phyloP scores from a whole-genome alignment of 1,140 invertebrate species.

The Pseudobourletiella spinata region DNA sequence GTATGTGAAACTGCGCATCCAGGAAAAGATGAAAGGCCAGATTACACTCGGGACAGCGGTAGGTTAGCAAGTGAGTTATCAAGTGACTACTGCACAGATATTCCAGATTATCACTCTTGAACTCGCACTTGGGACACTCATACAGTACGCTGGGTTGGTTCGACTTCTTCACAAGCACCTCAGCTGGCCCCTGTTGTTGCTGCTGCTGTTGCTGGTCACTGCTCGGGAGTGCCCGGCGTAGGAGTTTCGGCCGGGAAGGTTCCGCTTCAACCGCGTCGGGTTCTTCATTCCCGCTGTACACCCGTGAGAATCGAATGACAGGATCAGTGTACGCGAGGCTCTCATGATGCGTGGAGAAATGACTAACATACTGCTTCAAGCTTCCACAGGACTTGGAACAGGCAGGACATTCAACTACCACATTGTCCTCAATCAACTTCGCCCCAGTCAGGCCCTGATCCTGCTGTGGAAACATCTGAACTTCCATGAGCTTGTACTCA shows the following conservation, averaged over 20 bases:
- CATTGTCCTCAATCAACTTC: conserved; percentile 14
- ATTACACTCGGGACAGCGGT: conserved; percentile 12
- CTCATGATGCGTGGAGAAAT: background rate
- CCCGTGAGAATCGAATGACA: background rate
- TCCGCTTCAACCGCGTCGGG: background rate
- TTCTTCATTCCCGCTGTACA: background rate
- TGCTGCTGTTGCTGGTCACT: background rate
- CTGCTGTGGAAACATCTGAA: background rate
- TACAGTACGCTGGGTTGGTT: background rate
- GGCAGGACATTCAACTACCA: background rate
- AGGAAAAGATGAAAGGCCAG: conserved; percentile 1
- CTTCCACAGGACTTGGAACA: background rate
- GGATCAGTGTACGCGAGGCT: background rate
- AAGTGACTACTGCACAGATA: conserved; percentile 10
- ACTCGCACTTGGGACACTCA: conserved; percentile 14
- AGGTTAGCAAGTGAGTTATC: conserved; percentile 7
- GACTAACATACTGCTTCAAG: background rate
- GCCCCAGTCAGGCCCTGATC: background rate
- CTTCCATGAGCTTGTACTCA: background rate
- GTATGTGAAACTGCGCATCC: conserved; percentile 16
- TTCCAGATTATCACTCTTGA: background rate
- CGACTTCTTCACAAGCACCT: background rate
- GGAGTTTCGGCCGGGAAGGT: background rate
- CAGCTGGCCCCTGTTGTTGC: background rate
- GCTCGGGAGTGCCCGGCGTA: background rate